phyloP scores from a whole-genome alignment of 37 sponge, comb jelly and placozoan species.

The Beroe forskalii region DNA sequence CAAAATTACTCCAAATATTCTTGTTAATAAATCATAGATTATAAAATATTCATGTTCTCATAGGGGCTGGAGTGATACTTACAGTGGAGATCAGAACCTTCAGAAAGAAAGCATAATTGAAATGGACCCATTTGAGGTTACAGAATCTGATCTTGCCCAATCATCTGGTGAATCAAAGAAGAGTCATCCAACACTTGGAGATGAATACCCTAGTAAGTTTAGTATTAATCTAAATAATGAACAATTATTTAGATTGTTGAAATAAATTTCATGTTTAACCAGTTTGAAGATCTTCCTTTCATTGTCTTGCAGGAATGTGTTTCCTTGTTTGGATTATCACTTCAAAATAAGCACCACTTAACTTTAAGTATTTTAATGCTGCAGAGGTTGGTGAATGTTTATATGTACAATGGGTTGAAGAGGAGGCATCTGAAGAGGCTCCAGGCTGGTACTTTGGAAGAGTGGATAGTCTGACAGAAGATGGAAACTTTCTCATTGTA shows the following conservation, averaged over 20 bases:
- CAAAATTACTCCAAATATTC: background rate
- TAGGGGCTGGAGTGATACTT: background rate
- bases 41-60: background rate
- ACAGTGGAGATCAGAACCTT: background rate
- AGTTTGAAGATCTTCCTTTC: too few relatives aligned
- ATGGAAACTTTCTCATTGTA: slow-evolving; percentile 1
- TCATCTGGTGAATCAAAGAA: background rate
- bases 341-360: too few relatives aligned
- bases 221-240: too few relatives aligned
- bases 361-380: background rate
- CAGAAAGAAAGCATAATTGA: background rate
- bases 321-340: background rate
- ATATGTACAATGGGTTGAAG: slow-evolving; percentile 54
- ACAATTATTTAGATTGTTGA: too few relatives aligned
- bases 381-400: slow-evolving; percentile 45
- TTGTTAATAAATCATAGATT: background rate
- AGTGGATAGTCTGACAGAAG: slow-evolving; percentile 39
- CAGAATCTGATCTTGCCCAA: background rate
- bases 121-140: slow-evolving; percentile 30
- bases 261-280: too few relatives aligned
- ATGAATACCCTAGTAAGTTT: slow-evolving; percentile 37
- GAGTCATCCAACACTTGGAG: background rate
- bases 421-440: slow-evolving; percentile 55
- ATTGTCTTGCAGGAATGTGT: background rate
- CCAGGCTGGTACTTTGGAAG: slow-evolving; percentile 61